These are phyloP conservation scores for Lampris incognitus DNA, from an alignment of 2,113 vertebrate genomes.

Conservation along the genomic window DNA sequence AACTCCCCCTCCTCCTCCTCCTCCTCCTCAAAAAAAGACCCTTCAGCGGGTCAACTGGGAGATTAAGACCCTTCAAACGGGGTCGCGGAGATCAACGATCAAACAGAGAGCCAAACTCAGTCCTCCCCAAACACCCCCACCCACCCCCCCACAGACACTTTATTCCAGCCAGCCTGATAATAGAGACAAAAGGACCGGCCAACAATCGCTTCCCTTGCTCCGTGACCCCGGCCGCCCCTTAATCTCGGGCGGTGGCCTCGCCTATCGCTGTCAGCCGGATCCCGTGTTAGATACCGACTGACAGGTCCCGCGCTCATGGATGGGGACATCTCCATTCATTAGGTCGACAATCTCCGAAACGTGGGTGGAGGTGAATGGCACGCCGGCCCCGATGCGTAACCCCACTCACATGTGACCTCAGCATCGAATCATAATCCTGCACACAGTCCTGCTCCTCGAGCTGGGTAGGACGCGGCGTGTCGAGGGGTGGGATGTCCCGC, in stretches of 20 bases:
- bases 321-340: slow-evolving; percentile 55
- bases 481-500: no score
- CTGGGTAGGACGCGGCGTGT: no score
- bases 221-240: slow-evolving; percentile 62
- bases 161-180: slow-evolving; percentile 75
- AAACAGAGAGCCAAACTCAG: slow-evolving; percentile 83
- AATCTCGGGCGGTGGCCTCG: slow-evolving; percentile 62
- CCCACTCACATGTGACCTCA: no score
- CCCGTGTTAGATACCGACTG: background rate
- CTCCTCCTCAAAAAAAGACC: slow-evolving; percentile 65
- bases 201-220: slow-evolving; percentile 72
- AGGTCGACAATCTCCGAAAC: slow-evolving; percentile 8
- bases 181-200: slow-evolving; percentile 75
- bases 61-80: slow-evolving; percentile 84
- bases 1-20: slow-evolving; percentile 82
- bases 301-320: slow-evolving; percentile 42
- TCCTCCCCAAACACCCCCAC: slow-evolving; percentile 38
- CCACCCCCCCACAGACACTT: slow-evolving; percentile 71
- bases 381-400: no score
- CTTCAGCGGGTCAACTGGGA: slow-evolving; percentile 90
- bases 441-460: no score
- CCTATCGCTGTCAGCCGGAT: slow-evolving; percentile 49
- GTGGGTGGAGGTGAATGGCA: background rate
- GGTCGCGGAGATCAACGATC: slow-evolving; percentile 96
- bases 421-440: no score